Percentiles rank a stretch among this genome's conserved stretches.
These are phyloP conservation scores for Tinea semifulvella DNA, from an alignment of 2,888 invertebrate species.

Conservation along the genomic window DNA sequence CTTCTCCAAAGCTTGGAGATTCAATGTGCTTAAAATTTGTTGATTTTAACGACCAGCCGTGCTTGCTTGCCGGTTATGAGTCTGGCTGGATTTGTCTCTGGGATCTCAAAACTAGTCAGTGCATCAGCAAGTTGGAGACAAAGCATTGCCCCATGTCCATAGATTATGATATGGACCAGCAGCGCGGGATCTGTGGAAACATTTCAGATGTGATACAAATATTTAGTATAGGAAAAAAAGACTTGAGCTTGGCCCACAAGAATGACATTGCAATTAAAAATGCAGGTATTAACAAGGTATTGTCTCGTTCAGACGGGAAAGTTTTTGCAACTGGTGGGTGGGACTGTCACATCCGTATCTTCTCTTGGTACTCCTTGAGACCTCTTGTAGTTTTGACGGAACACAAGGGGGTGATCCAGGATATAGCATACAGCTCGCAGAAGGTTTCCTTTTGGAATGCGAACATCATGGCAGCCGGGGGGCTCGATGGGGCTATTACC, in stretches of 20 bases:
- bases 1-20: slow-evolving; percentile 62
- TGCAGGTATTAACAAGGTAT: slow-evolving; percentile 75
- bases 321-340: slow-evolving; percentile 79
- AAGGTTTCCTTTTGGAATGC: slow-evolving; percentile 74
- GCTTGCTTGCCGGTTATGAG: slow-evolving; percentile 77
- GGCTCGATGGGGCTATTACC: slow-evolving; percentile 78
- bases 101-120: slow-evolving; percentile 71
- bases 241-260: slow-evolving; percentile 64
- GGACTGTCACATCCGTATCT: slow-evolving; percentile 79
- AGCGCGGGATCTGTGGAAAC: slow-evolving; percentile 74
- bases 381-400: slow-evolving; percentile 77
- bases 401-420: slow-evolving; percentile 75
- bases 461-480: slow-evolving; percentile 81
- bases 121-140: slow-evolving; percentile 64
- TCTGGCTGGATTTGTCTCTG: slow-evolving; percentile 76
- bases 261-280: slow-evolving; percentile 74
- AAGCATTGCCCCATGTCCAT: slow-evolving; percentile 75
- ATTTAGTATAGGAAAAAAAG: slow-evolving; percentile 64
- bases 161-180: slow-evolving; percentile 72
- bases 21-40: slow-evolving; percentile 70
- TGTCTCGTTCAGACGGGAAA: slow-evolving; percentile 74
- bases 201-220: slow-evolving; percentile 70
- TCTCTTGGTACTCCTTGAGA: slow-evolving; percentile 79
- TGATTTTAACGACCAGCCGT: slow-evolving; percentile 58
- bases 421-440: slow-evolving; percentile 74